Base-by-base conservation (phyloP, 1,140 invertebrate genomes). In the Aleiodes sp. region DNA sequence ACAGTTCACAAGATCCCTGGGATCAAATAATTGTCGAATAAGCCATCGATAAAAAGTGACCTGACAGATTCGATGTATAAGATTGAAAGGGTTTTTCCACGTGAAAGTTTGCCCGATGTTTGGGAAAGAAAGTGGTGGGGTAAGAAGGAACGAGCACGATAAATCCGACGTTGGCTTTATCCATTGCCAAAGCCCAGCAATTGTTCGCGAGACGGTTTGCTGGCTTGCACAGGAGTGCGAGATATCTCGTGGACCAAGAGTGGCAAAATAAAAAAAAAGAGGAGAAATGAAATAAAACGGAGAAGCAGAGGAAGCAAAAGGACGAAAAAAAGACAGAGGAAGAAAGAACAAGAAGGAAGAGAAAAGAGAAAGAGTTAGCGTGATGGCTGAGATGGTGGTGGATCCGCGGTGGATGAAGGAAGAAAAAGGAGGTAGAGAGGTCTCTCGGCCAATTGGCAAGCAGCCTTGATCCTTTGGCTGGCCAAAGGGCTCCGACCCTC, bases 401-500 rank as follows among this genome's bases (percentile, higher is more conserved):
- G 8, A 52, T 52, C 12, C 4, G 12, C 46, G 21, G 16, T 52
- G 46, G 46, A 52, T 24, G 19, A 52, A 52, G 46, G 16, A 52
- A 21, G 46, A 52, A 52, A 52, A 52, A 52, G 70, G 67, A 67
- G 75, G 56, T 60, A 73, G 57, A 60, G 39, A 64, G 65, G 64
- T 67, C 52, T 67, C 59, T 41, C 43, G 67, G 73, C 67, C 75
- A 71, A 75, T 74, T 74, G 74, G 72, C 71, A 57, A 73, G 66
- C 61, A 74, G 72, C 72, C 76, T 75, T 77, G 74, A 77, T 74
- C 76, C 74, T 73, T 52, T 52, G 60, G 14, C 66, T 67, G 68
- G 57, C 71, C 41, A 72, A 77, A 75, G 76, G 76, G 74, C 74
- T 70, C 70, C 73, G 73, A 73, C 72, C 73, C 70, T 74, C 61